Evolutionary conservation across 2,113 vertebrate genomes (phyloP).

Genomic region (Apistogramma diplotaenia): DNA sequence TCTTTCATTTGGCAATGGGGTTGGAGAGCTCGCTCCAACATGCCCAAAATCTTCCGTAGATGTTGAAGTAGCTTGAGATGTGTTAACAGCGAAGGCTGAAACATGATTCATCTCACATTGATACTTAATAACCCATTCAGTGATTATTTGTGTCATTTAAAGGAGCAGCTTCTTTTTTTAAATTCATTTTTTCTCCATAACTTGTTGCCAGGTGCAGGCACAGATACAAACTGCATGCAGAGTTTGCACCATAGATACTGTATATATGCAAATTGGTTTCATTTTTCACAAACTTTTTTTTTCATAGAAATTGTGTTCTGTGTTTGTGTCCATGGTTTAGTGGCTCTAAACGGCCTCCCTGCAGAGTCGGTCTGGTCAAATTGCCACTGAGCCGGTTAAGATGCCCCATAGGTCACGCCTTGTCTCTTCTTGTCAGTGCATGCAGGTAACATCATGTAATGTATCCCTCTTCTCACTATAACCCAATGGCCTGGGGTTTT

Average conservation of each 20-base stretch:
- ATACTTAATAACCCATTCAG: not conserved
- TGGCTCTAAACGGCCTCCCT: slow-evolving; percentile 8
- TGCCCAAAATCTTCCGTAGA: not conserved
- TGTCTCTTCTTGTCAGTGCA: slow-evolving; percentile 65
- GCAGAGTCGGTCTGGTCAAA: slow-evolving; percentile 2
- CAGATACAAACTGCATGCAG: not conserved
- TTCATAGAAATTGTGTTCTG: not conserved
- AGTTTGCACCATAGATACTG: not conserved
- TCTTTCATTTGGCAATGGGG: not conserved
- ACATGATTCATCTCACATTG: not conserved
- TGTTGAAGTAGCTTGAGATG: not conserved
- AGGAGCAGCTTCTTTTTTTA: not conserved
- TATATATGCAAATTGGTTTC: not conserved
- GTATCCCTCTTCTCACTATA: slow-evolving; percentile 45
- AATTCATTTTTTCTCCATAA: not conserved
- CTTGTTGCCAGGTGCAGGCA: not conserved
- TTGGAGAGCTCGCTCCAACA: not conserved
- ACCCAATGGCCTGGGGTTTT: slow-evolving; percentile 61
- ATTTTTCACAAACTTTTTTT: not conserved
- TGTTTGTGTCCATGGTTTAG: not conserved
- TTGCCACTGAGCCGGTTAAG: slow-evolving; percentile 46
- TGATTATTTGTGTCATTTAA: not conserved
- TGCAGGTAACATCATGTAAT: slow-evolving; percentile 66
- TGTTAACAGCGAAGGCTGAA: not conserved
- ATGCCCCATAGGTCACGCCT: slow-evolving; percentile 55